phyloP scores from a whole-genome alignment of 2,888 invertebrate species.

The Koerneria pararmatus region DNA sequence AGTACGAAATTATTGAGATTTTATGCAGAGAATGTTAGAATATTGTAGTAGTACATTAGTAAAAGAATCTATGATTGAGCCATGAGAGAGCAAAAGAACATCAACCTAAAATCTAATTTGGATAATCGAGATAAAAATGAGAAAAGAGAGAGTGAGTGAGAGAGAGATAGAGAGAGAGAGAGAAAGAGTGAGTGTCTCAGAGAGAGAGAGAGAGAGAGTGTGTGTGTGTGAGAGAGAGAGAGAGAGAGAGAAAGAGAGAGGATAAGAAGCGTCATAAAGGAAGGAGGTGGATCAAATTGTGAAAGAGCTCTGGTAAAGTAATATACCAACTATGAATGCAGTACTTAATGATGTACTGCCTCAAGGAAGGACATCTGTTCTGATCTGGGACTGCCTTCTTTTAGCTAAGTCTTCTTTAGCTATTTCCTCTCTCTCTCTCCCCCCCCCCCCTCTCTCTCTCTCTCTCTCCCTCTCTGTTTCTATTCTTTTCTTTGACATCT shows the following conservation, averaged over 20 bases:
- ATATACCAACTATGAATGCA: too few relatives aligned
- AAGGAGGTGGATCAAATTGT: slow-evolving; percentile 4
- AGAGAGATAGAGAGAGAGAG: slow-evolving; percentile 8
- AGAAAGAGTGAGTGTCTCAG: background rate
- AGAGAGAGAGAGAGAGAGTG: background rate
- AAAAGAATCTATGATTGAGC: too few relatives aligned
- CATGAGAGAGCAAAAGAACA: too few relatives aligned
- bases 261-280: slow-evolving; percentile 1
- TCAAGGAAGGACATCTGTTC: too few relatives aligned
- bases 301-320: too few relatives aligned
- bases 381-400: too few relatives aligned
- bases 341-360: too few relatives aligned
- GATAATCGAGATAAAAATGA: background rate
- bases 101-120: too few relatives aligned
- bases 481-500: background rate
- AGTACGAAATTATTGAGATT: too few relatives aligned
- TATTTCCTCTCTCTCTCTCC: background rate
- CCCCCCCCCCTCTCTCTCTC: background rate
- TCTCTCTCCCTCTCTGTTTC: background rate
- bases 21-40: slow-evolving; percentile 8
- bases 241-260: background rate
- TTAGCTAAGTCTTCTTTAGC: too few relatives aligned
- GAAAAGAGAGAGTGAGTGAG: background rate
- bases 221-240: background rate
- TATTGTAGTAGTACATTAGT: background rate